Percentiles rank a stretch among this genome's conserved stretches.
These are phyloP conservation scores for Tetanocera ferruginea DNA, from an alignment of 2,888 invertebrate species.

Conservation along the genomic window DNA sequence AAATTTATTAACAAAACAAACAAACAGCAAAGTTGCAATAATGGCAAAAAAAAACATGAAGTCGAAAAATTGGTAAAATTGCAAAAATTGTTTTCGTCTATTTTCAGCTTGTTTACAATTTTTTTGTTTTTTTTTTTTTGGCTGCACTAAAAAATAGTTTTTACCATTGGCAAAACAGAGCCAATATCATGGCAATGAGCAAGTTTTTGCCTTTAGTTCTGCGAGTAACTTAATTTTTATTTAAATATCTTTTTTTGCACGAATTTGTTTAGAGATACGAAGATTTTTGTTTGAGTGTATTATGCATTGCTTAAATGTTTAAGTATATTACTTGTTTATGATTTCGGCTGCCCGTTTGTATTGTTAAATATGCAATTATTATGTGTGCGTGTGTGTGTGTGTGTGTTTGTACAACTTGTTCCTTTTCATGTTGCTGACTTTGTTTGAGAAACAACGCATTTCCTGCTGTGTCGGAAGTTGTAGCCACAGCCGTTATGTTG, in stretches of 20 bases:
- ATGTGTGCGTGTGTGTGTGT: background rate
- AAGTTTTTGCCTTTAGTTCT: background rate
- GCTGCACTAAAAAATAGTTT: background rate
- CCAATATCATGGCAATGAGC: no score
- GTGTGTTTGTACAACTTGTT: background rate
- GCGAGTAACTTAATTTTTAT: no score
- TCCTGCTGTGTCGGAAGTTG: slow-evolving; percentile 14
- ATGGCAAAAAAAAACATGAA: slow-evolving; percentile 12
- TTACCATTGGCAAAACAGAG: no score
- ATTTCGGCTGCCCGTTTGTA: background rate
- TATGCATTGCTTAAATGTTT: background rate
- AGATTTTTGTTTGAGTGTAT: background rate
- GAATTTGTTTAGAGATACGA: background rate
- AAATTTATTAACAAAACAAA: slow-evolving; percentile 30
- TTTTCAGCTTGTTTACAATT: slow-evolving; percentile 27
- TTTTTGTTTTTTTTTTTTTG: background rate
- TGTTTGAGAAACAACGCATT: background rate
- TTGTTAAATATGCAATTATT: slow-evolving; percentile 16
- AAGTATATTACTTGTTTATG: background rate
- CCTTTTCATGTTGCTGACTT: slow-evolving; percentile 1
- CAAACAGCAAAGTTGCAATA: background rate
- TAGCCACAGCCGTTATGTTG: background rate
- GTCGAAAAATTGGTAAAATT: slow-evolving; percentile 16
- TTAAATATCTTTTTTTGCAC: no score
- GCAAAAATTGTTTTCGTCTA: slow-evolving; percentile 22